phyloP scores from a whole-genome alignment of 2,888 invertebrate species.

The Cremastinae sp. region DNA sequence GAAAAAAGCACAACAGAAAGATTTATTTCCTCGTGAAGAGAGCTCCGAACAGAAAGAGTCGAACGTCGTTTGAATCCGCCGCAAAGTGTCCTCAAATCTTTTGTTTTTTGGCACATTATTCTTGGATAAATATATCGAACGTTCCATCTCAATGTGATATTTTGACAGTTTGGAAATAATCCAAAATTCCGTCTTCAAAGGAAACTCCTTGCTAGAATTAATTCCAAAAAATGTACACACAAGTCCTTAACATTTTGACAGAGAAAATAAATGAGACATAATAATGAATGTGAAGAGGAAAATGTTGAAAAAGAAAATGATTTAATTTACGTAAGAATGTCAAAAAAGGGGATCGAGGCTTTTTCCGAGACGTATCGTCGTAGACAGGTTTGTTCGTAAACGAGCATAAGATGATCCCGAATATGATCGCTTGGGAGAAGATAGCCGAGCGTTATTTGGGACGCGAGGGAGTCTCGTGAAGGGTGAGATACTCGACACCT shows the following conservation, averaged over 20 bases:
- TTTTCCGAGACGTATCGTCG: constrained; percentile 42
- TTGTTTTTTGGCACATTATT: neutral
- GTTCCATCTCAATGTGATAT: neutral
- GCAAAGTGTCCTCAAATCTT: no score
- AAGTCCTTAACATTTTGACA: no score
- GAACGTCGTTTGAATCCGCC: no score
- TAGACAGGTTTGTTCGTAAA: constrained; percentile 22
- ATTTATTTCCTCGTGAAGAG: neutral
- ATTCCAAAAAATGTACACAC: no score
- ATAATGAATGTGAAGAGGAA: neutral
- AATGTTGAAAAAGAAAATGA: no score
- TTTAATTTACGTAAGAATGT: constrained; percentile 22
- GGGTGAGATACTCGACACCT: constrained; percentile 76
- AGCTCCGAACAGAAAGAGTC: no score
- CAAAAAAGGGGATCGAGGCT: constrained; percentile 29
- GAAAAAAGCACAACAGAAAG: neutral
- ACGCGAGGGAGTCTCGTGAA: constrained; percentile 28
- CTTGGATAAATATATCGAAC: neutral
- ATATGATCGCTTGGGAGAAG: constrained; percentile 68
- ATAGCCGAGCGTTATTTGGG: constrained; percentile 14
- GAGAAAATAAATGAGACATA: no score
- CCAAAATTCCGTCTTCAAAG: neutral
- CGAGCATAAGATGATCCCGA: constrained; percentile 68
- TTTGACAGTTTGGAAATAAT: neutral
- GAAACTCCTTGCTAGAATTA: no score